Conservation (phyloP, 2,888 invertebrate genomes). For the Nasonia oneida region DNA sequence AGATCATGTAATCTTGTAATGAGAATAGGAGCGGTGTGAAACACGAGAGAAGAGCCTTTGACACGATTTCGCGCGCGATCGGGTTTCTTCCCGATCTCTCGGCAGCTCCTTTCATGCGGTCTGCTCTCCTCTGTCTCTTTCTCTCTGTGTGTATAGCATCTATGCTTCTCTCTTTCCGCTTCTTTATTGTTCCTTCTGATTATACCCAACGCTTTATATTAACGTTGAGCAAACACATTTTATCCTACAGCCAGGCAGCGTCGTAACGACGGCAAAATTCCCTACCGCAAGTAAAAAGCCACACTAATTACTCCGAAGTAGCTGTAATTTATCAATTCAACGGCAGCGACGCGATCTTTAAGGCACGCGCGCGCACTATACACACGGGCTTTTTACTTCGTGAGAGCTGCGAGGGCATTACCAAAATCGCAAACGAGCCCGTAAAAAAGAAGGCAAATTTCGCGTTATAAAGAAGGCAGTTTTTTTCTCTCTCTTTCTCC, state of each 20-base stretch:
- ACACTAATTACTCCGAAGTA: slow-evolving; percentile 38
- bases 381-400: slow-evolving; percentile 41
- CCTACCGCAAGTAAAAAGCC: neutral
- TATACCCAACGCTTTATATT: neutral
- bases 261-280: neutral
- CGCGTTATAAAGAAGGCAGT: slow-evolving; percentile 32
- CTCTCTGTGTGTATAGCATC: neutral
- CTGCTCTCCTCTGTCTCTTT: neutral
- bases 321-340: slow-evolving; percentile 55
- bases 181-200: neutral
- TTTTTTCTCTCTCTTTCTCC: neutral
- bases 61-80: slow-evolving; percentile 57
- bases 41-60: slow-evolving; percentile 55
- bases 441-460: slow-evolving; percentile 52
- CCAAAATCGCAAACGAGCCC: slow-evolving; percentile 53
- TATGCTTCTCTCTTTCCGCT: neutral
- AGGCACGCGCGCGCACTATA: neutral
- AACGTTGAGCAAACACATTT: neutral
- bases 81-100: slow-evolving; percentile 49
- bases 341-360: slow-evolving; percentile 33
- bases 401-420: slow-evolving; percentile 36
- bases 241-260: too few relatives aligned
- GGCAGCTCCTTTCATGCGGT: neutral
- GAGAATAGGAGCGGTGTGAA: slow-evolving; percentile 54
- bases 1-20: slow-evolving; percentile 62